Evolutionary conservation across 2,888 invertebrate genomes (phyloP), one percentile per base, ranked within the genome.

Genomic region (Sipha maydis): DNA sequence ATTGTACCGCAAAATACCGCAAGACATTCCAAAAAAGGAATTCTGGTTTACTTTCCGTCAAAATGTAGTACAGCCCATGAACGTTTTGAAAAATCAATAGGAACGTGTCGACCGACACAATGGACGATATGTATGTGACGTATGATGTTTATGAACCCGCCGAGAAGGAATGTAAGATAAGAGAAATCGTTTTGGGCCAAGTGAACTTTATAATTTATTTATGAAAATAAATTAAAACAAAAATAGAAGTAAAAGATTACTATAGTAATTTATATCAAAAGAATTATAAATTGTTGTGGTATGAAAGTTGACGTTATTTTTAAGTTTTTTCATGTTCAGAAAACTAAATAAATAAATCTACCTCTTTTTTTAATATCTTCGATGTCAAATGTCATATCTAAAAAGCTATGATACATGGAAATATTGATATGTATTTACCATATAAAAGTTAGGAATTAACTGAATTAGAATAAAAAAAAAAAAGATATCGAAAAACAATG

Each of bases 21-120:
- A 54, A 78, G 76, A 69, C 77, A 78, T 85, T 85, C 77, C 69
- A 19, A 69, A 77, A 54, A 85, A 48, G 69, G 69, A 85, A 85
- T 78, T 78, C 54, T 54, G 69, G 76, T 48, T 85, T 78, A 69
- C n/a, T 85, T 78, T 78, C 54, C 48, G 34, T 19, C 48, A 78
- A 77, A 85, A 19, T 38, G 2, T 19, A 48, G 54, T 21, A 25
- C 41, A 41, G 48, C 28, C 25, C 69, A n/a, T n/a, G 61, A 84
- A 61, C 19, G 83, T 83, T 83, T 34, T 34, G 31, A 78, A 85
- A 85, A 85, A 85, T 85, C 85, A 85, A 85, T 85, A 85, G n/a
- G n/a, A 69, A 85, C 85, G 71, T 85, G 85, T 85, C 77, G 85
- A 78, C 85, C 3, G 77, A 38, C 85, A 71, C 78, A 85, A 67